Base-by-base conservation (phyloP, 2,113 vertebrate species). In the Gobius niger region DNA sequence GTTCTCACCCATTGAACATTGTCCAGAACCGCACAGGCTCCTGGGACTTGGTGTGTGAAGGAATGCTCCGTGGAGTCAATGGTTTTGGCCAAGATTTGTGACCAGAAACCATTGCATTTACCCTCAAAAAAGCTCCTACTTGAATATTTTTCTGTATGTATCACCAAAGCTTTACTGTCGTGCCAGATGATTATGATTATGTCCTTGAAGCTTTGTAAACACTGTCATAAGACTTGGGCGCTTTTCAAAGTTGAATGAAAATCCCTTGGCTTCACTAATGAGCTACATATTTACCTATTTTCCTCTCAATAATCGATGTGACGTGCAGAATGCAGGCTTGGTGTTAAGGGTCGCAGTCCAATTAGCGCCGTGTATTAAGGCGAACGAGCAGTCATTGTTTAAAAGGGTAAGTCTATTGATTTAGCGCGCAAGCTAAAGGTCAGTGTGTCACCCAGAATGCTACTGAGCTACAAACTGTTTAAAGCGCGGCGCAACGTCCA, bases 41-140 rank as follows among this genome's bases (percentile, higher is more conserved):
- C 13, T n/a, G 65, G 61, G 68, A 53, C 70, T 42, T 63, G 15
- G 46, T 40, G 42, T 70, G 41, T 74, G 69, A 51, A 76, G 71
- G 73, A 85, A 78, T 72, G 70, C 24, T 67, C 0, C 60, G 60
- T 74, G 64, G 67, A 59, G 68, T 77, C 77, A 78, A 68, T 69
- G 80, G 68, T 72, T 75, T 76, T 70, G 75, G 80, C 65, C 16
- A 71, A 49, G 42, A 63, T 14, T 6, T 69, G 10, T 41, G 47
- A 68, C 67, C 64, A 47, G 69, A 81, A n/a, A 50, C 46, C 40
- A 1, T 4, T 54, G 51, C 42, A 71, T 7, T 57, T 42, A 14
- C 16, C 54, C 41, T 65, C 44, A 19, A 57, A 68, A 71, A 63
- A 51, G 59, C 24, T 9, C 73, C 74, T 65, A 57, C 44, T 46